Base-by-base conservation (phyloP, 2,888 invertebrate genomes). In the Carterocephalus palaemon region DNA sequence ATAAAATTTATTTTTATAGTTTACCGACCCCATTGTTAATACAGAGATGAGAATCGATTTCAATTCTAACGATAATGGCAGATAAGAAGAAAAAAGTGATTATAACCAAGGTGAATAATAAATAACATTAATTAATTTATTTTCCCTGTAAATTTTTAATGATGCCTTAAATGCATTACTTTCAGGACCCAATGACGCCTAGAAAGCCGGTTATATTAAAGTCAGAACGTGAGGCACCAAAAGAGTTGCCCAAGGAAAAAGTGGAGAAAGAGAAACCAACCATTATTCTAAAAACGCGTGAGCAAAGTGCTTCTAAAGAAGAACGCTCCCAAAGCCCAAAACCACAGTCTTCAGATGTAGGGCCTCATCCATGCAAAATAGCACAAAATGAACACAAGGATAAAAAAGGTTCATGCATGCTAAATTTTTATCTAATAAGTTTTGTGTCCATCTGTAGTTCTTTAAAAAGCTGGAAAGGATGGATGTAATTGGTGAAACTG, bases 241-340 rank as follows among this genome's bases (percentile, higher is more conserved):
- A 82, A 59, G 84, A 87, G 19, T 67, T 57, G 34, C 24, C 33
- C 4, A 84, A 81, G 61, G 82, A 83, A 1, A 84, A 80, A 51
- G 63, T 52, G 24, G 82, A 82, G 36, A 88, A 83, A 57, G 88
- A 88, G 46, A 88, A 77, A 49, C 92, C 92, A 1, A 92, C 92
- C 8, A 91, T 93, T 56, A 89, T 93, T 56, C 71, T 92, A 10
- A 92, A 92, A 74, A 89, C 91, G 1, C 81, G 92, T 49, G 92
- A 92, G 69, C 86, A 85, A 38, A 87, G 84, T 47, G 56, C 80
- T 1, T 68, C 80, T 0, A 88, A 86, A 62, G 88, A 88, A 24
- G 91, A 90, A 50, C 75, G 91, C 32, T 87, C 91, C 1, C 78
- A 86, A 4, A 92, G 92, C 31, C 92, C 92, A 0, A 92, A 89